A percentile compares a stretch with the other conserved stretches of the same genome.
phyloP scores from a whole-genome alignment of 2,113 vertebrate species.

The Corynorhinus townsendii region DNA sequence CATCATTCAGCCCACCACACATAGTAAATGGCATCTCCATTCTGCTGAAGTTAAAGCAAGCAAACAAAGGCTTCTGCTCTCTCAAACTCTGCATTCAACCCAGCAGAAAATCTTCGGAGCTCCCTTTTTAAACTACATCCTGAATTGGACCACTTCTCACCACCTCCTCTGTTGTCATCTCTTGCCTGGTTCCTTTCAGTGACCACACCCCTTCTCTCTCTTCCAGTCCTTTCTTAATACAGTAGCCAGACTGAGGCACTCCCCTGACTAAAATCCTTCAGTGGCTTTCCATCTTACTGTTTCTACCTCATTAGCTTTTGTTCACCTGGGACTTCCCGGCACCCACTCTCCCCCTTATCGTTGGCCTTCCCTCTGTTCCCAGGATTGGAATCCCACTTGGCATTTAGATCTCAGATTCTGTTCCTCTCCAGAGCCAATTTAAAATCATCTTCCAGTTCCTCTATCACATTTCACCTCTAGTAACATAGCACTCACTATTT shows the following conservation, averaged over 20 bases:
- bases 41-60: neutral
- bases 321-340: fast-evolving
- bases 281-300: neutral
- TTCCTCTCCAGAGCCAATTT: neutral
- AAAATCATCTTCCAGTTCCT: neutral
- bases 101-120: neutral
- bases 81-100: neutral
- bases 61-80: neutral
- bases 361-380: neutral
- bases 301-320: neutral
- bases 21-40: neutral
- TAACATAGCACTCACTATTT: neutral
- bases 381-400: neutral
- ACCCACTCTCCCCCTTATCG: too few species aligned
- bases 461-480: neutral
- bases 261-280: neutral
- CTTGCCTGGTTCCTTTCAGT: neutral
- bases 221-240: neutral
- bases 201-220: neutral
- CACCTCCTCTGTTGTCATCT: neutral
- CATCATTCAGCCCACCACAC: neutral
- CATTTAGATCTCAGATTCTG: neutral
- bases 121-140: neutral
- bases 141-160: neutral
- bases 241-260: neutral